A percentile compares a stretch with the other conserved stretches of the same genome.
Evolutionary conservation across 2,113 vertebrate species (phyloP).

Genomic region (Erinaceus europaeus): DNA sequence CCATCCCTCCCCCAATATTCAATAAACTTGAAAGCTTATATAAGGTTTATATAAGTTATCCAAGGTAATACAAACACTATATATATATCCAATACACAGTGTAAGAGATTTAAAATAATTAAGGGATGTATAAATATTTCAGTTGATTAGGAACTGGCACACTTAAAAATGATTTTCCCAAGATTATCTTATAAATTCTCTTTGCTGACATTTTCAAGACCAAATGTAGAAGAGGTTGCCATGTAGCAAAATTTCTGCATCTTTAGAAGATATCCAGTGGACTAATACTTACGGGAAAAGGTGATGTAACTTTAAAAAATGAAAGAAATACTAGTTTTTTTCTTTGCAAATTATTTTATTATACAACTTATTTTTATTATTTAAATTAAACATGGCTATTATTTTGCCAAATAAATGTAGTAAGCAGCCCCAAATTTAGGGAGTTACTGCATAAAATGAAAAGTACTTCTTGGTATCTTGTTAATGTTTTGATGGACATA

Average conservation of each 20-base stretch:
- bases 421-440: too few species aligned
- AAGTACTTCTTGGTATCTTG: too few species aligned
- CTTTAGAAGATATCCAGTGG: not conserved
- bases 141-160: not conserved
- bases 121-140: too few species aligned
- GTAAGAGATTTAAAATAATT: too few species aligned
- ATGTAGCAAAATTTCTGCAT: not conserved
- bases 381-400: too few species aligned
- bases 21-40: not conserved
- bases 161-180: not conserved
- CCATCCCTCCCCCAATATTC: rapidly evolving
- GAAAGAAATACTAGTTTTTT: not conserved
- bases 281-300: not conserved
- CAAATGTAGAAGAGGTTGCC: not conserved
- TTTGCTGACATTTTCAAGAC: not conserved
- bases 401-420: too few species aligned
- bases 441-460: too few species aligned
- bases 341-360: not conserved
- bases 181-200: not conserved
- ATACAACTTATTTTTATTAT: too few species aligned
- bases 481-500: too few species aligned
- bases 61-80: too few species aligned
- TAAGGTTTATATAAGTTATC: too few species aligned
- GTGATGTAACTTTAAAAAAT: not conserved
- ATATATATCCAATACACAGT: too few species aligned